Evolutionary conservation across 2,888 invertebrate species (phyloP), one percentile per base, ranked within the genome.

Genomic region (Dusona sp.): DNA sequence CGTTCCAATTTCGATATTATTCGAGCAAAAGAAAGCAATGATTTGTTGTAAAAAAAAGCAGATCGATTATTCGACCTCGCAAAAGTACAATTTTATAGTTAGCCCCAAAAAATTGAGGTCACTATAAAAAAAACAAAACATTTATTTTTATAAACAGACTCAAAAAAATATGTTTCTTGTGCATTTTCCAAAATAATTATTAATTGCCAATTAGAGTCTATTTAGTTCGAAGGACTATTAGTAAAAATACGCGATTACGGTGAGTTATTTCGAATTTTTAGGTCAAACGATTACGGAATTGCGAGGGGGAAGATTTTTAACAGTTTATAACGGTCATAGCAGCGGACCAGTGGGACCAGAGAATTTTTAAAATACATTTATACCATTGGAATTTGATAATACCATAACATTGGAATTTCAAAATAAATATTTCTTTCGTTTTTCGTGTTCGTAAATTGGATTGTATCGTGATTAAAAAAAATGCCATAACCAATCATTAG

Each of bases 1-100:
- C 61, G 45, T 33, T 42, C 33, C 75, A 64, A 45, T 75, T 61
- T 61, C 45, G 67, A n/a, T 48, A 79, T 70, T 74, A 11, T 61
- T 78, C 54, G 75, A 57, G 68, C 38, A 22, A 42, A 64, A 33
- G 13, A 57, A 64, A 48, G 9, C 61, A 61, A 29, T 16, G 16
- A 61, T 29, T 61, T 7, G 16, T 61, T 16, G 13, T 61, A 45
- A 70, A 57, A 29, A 48, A 74, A 45, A 57, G 6, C 29, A 13
- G 61, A 6, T 29, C 29, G 61, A 29, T 61, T 61, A 29, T 16
- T 61, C 1, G 61, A 29, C 61, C 25, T 29, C 16, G 16, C 29
- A 16, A 6, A 25, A 16, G 29, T 61, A 16, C 4, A 29, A 13
- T 29, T 61, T 61, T 25, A 2, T 22, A 1, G 29, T 61, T 61